A percentile compares a stretch with the other conserved stretches of the same genome.
Evolutionary conservation across 2,113 vertebrate species (phyloP).

Genomic region (Peromyscus polionotus): DNA sequence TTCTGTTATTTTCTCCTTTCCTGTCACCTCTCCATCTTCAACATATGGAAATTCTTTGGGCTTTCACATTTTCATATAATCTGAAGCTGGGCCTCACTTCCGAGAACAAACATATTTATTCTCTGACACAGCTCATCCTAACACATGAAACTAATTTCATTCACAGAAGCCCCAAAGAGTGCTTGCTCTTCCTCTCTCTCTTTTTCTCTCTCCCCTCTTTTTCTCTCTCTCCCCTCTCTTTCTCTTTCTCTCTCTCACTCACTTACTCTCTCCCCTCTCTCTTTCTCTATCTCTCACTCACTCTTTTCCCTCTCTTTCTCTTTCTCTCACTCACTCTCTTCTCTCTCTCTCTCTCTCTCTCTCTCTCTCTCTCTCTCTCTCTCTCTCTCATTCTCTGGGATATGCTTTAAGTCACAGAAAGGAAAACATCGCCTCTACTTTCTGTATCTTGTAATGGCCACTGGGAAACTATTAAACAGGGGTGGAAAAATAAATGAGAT

Average conservation of each 20-base stretch:
- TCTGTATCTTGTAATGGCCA: not conserved
- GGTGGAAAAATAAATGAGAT: conserved; percentile 24
- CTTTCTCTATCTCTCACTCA: too few relatives aligned
- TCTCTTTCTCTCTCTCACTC: too few relatives aligned
- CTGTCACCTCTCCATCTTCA: not conserved
- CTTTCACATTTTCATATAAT: not conserved
- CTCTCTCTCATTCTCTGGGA: not conserved
- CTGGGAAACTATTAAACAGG: not conserved
- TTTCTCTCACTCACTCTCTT: too few relatives aligned
- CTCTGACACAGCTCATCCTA: not conserved
- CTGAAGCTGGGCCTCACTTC: not conserved
- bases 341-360: too few relatives aligned
- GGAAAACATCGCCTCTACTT: not conserved
- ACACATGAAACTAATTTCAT: not conserved
- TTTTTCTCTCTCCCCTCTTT: too few relatives aligned
- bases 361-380: too few relatives aligned
- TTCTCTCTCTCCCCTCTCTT: not conserved
- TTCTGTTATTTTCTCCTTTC: not conserved
- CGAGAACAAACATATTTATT: not conserved
- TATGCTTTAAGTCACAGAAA: not conserved
- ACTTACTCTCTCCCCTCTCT: too few relatives aligned
- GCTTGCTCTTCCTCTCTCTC: too few relatives aligned
- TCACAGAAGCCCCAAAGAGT: not conserved
- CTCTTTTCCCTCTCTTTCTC: too few relatives aligned
- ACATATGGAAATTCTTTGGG: not conserved